Evolutionary conservation across 2,797 vertebrate species (phyloP), one percentile per base, ranked within the genome.

Genomic region (Tinamus major): DNA sequence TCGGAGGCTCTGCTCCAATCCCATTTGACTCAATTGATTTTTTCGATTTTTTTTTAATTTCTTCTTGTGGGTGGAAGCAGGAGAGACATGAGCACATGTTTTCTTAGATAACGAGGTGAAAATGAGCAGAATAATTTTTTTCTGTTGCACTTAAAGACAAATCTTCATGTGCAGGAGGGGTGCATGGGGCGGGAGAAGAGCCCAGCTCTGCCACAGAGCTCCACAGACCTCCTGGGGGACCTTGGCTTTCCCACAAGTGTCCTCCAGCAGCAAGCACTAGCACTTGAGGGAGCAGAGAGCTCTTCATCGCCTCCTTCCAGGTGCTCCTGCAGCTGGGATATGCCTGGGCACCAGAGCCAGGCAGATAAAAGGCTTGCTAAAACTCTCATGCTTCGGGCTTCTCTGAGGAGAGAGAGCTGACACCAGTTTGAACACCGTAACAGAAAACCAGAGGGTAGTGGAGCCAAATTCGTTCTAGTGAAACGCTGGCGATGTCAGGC

Each of bases 61-160:
- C 39, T 79, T 39, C 15, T 26, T 51, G 56, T 72, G 82, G 74
- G 77, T 58, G 74, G 77, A 84, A 55, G 35, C 17, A 51, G 58
- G 68, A 85, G 63, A 81, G 65, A 63, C 37, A 33, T 0, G 0
- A 53, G 61, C 1, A 0, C 53, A 44, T 0, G 0, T n/a, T 86
- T 29, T 61, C 23, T 68, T 64, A 39, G 68, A 84, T 64, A 82
- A 74, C 13, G 56, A 90, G 79, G 70, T 0, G 0, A 61, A 78
- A 76, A 70, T 35, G n/a, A 75, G 61, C 87, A 79, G 75, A 82
- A 74, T 14, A 48, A 41, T 2, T 64, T 91, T 85, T 31, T 9
- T 89, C 86, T 74, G 39, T 33, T 91, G 85, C 26, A 7, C 75
- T 85, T 62, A 59, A 80, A 75, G 23, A 3, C 35, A 53, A 46